Conservation (phyloP, 2,113 vertebrate genomes). For the Nasalis larvatus region DNA sequence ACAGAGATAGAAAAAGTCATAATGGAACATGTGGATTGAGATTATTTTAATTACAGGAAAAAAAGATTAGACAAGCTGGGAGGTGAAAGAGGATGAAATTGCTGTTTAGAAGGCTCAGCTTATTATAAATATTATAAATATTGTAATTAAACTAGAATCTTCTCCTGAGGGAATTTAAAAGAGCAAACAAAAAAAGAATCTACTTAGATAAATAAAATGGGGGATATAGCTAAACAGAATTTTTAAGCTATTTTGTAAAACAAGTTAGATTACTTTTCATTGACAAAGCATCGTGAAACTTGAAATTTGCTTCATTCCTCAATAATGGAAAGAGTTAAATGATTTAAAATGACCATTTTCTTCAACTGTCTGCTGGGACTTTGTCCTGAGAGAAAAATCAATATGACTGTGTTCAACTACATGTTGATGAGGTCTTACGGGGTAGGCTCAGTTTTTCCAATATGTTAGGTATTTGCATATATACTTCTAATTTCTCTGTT, state of each 20-base stretch:
- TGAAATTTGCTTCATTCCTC: constrained; percentile 38
- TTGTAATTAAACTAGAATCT: constrained; percentile 50
- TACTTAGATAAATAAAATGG: constrained; percentile 37
- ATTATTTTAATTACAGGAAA: constrained; percentile 52
- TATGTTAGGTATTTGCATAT: not conserved
- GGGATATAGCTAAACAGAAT: not conserved
- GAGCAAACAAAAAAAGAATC: not conserved
- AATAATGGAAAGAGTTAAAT: not conserved
- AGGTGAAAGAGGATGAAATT: constrained; percentile 34
- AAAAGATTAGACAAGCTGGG: constrained; percentile 32
- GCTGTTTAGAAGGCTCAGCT: constrained; percentile 27
- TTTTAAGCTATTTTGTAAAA: constrained; percentile 36
- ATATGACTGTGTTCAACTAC: too few relatives aligned
- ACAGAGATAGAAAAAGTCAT: constrained; percentile 33
- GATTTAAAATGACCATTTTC: constrained; percentile 12
- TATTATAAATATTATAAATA: constrained; percentile 18
- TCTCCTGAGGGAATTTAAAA: constrained; percentile 23
- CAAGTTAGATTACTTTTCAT: constrained; percentile 18
- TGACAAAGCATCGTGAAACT: not conserved
- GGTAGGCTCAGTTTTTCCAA: not conserved
- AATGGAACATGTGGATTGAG: not conserved
- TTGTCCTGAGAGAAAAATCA: not conserved
- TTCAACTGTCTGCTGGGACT: not conserved
- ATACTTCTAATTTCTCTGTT: not conserved
- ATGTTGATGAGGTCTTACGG: not conserved